These are phyloP conservation scores for Coenonympha arcania DNA, from an alignment of 2,888 invertebrate species.

Conservation along the genomic window DNA sequence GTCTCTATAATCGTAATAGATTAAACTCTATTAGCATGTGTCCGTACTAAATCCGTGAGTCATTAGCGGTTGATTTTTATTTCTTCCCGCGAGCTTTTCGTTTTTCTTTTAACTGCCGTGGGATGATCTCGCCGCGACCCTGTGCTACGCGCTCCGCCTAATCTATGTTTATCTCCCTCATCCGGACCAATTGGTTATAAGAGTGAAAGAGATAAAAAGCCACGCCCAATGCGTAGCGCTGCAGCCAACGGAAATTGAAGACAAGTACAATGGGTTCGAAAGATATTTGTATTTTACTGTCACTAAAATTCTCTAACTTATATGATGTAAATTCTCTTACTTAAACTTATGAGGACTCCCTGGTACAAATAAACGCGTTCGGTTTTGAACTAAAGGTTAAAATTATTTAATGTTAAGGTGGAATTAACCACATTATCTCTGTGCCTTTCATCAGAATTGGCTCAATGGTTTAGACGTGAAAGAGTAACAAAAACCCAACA, in stretches of 20 bases:
- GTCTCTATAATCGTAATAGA: slow-evolving; percentile 13
- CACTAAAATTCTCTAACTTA: not conserved
- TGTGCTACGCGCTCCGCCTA: slow-evolving; percentile 44
- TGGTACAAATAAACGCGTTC: no score
- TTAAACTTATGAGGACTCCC: no score
- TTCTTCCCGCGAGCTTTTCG: slow-evolving; percentile 45
- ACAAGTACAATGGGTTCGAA: not conserved
- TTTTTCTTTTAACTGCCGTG: slow-evolving; percentile 34
- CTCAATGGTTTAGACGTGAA: no score
- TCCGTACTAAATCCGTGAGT: slow-evolving; percentile 27
- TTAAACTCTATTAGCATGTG: slow-evolving; percentile 23
- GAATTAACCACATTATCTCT: no score
- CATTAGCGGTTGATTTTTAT: slow-evolving; percentile 46
- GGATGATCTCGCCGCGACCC: slow-evolving; percentile 37
- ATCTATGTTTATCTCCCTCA: slow-evolving; percentile 34
- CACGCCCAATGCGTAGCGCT: slow-evolving; percentile 27
- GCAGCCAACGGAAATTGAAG: slow-evolving; percentile 6
- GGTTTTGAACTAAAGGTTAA: no score
- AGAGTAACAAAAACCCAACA: no score
- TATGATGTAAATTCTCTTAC: no score
- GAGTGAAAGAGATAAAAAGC: slow-evolving; percentile 19
- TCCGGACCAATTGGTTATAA: slow-evolving; percentile 1
- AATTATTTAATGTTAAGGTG: no score
- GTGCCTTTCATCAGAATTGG: no score
- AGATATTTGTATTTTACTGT: not conserved